These are phyloP conservation scores for Panagrolaimus sp. DNA, from an alignment of 1,140 invertebrate species.

Conservation along the genomic window DNA sequence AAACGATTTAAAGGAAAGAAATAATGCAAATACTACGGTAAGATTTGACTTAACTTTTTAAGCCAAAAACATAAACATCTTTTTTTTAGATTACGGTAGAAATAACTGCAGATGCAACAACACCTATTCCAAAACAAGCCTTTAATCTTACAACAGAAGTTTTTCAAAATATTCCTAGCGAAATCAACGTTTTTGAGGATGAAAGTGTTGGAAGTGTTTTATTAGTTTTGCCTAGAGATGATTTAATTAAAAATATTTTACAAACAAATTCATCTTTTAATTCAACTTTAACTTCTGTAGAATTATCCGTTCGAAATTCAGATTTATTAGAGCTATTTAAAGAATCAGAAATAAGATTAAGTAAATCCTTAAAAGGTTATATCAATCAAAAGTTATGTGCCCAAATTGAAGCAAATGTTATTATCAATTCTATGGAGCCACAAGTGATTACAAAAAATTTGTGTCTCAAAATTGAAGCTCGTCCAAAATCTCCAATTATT, in stretches of 20 bases:
- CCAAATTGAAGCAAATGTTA: conserved; percentile 6
- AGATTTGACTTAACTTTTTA: background rate
- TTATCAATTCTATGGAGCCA: background rate
- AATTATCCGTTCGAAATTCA: background rate
- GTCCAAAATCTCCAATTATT: conserved; percentile 5
- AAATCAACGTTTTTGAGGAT: conserved; percentile 7
- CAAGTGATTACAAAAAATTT: conserved; percentile 7
- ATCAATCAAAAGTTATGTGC: conserved; percentile 9
- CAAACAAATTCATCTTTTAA: background rate
- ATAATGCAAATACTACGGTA: conserved; percentile 7
- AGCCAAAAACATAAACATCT: background rate
- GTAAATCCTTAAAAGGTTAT: conserved; percentile 1
- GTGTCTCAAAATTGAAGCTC: background rate
- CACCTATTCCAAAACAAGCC: background rate
- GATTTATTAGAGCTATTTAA: background rate
- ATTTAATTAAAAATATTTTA: background rate
- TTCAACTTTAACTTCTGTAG: background rate
- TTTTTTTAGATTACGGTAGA: conserved; percentile 1
- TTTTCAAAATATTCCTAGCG: background rate
- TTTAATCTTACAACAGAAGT: background rate
- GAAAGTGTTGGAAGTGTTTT: conserved; percentile 1
- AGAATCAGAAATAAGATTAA: background rate
- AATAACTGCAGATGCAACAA: background rate
- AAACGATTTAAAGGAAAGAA: background rate
- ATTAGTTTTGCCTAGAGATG: background rate